Conservation (phyloP, 2,113 vertebrate species). For the Apus apus region DNA sequence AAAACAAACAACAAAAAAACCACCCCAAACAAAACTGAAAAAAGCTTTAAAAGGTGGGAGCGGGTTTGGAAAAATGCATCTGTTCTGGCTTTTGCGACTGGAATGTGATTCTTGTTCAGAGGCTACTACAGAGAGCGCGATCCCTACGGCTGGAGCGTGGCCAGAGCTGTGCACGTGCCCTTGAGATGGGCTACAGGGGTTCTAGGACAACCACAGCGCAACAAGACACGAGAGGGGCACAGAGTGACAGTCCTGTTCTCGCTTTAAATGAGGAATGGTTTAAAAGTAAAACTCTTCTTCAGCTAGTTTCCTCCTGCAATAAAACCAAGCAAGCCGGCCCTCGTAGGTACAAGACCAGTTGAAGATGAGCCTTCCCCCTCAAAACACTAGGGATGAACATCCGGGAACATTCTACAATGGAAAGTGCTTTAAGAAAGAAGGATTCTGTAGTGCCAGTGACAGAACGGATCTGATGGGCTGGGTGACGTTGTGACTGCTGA, state of each 20-base stretch:
- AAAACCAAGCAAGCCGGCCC: slow-evolving; percentile 64
- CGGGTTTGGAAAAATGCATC: slow-evolving; percentile 32
- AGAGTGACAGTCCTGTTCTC: slow-evolving; percentile 64
- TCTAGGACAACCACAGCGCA: slow-evolving; percentile 67
- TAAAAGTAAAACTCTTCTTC: slow-evolving; percentile 72
- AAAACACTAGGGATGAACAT: slow-evolving; percentile 75
- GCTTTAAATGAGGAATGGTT: slow-evolving; percentile 65
- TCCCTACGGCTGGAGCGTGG: slow-evolving; percentile 13
- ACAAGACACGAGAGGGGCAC: slow-evolving; percentile 52
- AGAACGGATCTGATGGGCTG: slow-evolving; percentile 77
- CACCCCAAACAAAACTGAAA: not conserved
- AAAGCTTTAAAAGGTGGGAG: slow-evolving; percentile 13
- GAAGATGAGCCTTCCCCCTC: slow-evolving; percentile 73
- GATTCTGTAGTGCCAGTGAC: slow-evolving; percentile 81
- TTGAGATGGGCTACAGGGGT: slow-evolving; percentile 1
- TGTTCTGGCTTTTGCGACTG: slow-evolving; percentile 61
- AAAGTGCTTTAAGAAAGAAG: slow-evolving; percentile 82
- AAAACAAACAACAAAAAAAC: not conserved
- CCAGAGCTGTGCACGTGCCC: slow-evolving; percentile 24
- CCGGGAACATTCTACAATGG: slow-evolving; percentile 78
- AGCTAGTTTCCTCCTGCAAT: slow-evolving; percentile 67
- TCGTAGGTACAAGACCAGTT: slow-evolving; percentile 53
- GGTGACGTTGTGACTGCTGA: slow-evolving; percentile 45
- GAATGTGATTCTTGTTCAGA: slow-evolving; percentile 58
- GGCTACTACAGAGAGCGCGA: slow-evolving; percentile 39